phyloP scores from a whole-genome alignment of 2,888 invertebrate species.

The Plebejus anna region DNA sequence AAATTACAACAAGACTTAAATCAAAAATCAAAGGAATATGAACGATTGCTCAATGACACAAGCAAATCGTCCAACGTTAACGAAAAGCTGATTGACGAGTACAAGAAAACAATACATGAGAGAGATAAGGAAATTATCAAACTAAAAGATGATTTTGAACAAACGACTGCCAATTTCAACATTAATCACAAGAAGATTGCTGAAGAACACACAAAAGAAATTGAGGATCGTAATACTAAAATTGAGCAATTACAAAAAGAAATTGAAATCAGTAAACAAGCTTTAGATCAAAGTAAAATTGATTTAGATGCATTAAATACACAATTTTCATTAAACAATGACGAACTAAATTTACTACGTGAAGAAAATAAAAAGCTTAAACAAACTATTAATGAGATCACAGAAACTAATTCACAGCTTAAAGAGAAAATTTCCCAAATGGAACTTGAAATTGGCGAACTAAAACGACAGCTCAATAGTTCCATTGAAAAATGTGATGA shows the following conservation, averaged over 20 bases:
- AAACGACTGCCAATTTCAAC: constrained; percentile 70
- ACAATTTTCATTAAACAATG: constrained; percentile 66
- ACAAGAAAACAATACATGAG: constrained; percentile 73
- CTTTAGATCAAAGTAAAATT: constrained; percentile 67
- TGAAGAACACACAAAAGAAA: constrained; percentile 74
- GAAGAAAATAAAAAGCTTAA: constrained; percentile 68
- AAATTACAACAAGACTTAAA: constrained; percentile 63
- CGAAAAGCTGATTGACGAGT: constrained; percentile 68
- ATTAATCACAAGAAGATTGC: constrained; percentile 74
- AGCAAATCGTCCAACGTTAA: constrained; percentile 59
- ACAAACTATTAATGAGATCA: constrained; percentile 63
- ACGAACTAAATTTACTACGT: constrained; percentile 65
- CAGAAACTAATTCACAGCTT: constrained; percentile 57
- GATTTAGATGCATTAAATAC: constrained; percentile 71
- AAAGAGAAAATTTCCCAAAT: constrained; percentile 66
- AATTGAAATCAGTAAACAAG: constrained; percentile 68
- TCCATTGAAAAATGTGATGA: constrained; percentile 79
- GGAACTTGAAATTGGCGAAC: constrained; percentile 79
- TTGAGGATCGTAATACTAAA: constrained; percentile 71
- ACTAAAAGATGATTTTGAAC: constrained; percentile 71
- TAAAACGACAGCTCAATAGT: constrained; percentile 77
- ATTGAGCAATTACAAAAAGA: constrained; percentile 73
- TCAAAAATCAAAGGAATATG: constrained; percentile 63
- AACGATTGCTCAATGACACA: constrained; percentile 62
- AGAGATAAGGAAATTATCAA: constrained; percentile 78